Conservation (phyloP, 2,797 vertebrate genomes). For the Streptopelia turtur region DNA sequence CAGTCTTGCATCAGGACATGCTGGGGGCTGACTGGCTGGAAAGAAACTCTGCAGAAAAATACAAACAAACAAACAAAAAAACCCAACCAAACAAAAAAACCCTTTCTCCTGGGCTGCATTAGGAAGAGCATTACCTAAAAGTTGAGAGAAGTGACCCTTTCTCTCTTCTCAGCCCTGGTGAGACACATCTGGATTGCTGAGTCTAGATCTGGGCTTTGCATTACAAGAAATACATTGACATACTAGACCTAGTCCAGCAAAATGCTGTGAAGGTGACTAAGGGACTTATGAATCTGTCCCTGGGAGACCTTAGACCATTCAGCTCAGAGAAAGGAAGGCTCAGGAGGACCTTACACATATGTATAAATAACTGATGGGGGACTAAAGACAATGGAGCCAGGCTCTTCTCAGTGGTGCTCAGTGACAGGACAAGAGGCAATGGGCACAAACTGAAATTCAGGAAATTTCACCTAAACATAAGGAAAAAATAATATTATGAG, state of each 20-base stretch:
- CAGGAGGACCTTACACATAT: rapidly evolving
- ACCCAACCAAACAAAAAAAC: no score
- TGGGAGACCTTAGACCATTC: background rate
- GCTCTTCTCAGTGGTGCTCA: background rate
- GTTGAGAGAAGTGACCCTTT: background rate
- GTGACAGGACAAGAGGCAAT: rapidly evolving
- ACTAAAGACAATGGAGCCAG: background rate
- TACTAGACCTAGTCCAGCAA: background rate
- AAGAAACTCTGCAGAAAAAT: background rate
- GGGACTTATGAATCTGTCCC: background rate
- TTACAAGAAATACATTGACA: background rate
- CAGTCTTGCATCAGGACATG: background rate
- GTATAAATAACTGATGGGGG: background rate
- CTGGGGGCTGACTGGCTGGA: background rate
- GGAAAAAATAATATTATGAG: background rate
- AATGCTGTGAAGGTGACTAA: background rate
- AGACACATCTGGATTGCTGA: background rate
- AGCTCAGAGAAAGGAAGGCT: background rate
- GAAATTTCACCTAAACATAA: background rate
- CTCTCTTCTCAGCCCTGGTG: background rate
- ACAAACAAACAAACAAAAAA: no score
- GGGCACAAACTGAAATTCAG: background rate
- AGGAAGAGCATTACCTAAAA: background rate
- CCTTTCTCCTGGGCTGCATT: background rate
- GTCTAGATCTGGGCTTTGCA: background rate